Percentiles rank a stretch among this genome's conserved stretches.
Conservation (phyloP, 2,888 invertebrate species). For the Campoplex capitator region DNA sequence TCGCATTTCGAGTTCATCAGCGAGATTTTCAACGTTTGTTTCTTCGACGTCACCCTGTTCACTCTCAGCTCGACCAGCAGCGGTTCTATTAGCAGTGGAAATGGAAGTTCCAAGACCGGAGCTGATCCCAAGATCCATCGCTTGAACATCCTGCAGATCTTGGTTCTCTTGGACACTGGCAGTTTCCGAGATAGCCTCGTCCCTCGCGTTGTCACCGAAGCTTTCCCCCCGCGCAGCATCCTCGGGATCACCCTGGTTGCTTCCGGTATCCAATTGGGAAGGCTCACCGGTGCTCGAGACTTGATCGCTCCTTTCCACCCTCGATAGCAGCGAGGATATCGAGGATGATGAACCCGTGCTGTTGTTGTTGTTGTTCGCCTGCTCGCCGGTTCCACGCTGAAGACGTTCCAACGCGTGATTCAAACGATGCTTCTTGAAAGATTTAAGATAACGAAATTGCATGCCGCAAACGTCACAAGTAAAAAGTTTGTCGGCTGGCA, state of each 20-base stretch:
- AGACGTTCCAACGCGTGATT: slow-evolving; percentile 94
- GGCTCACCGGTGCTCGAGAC: slow-evolving; percentile 91
- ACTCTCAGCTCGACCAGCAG: slow-evolving; percentile 56
- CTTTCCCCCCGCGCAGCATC: slow-evolving; percentile 74
- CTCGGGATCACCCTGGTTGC: slow-evolving; percentile 84
- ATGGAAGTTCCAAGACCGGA: slow-evolving; percentile 75
- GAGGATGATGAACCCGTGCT: slow-evolving; percentile 28
- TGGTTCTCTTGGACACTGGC: slow-evolving; percentile 77
- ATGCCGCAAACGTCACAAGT: slow-evolving; percentile 96
- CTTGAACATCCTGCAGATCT: slow-evolving; percentile 73
- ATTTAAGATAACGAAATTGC: slow-evolving; percentile 95
- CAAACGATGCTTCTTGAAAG: slow-evolving; percentile 95
- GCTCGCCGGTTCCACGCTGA: slow-evolving; percentile 86
- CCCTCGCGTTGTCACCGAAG: slow-evolving; percentile 77
- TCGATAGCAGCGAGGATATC: slow-evolving; percentile 51
- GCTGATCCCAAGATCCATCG: slow-evolving; percentile 86
- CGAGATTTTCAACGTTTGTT: slow-evolving; percentile 73
- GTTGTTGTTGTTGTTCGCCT: slow-evolving; percentile 73
- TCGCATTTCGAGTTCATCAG: slow-evolving; percentile 79
- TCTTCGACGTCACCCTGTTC: slow-evolving; percentile 85
- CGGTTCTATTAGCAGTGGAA: slow-evolving; percentile 64
- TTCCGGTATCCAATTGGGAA: slow-evolving; percentile 86
- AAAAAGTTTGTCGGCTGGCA: slow-evolving; percentile 95
- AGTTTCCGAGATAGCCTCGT: slow-evolving; percentile 82
- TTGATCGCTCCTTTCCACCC: slow-evolving; percentile 87